Evolutionary conservation across 2,113 vertebrate species (phyloP), one percentile per base, ranked within the genome.

Genomic region (Nesospiza acunhae): DNA sequence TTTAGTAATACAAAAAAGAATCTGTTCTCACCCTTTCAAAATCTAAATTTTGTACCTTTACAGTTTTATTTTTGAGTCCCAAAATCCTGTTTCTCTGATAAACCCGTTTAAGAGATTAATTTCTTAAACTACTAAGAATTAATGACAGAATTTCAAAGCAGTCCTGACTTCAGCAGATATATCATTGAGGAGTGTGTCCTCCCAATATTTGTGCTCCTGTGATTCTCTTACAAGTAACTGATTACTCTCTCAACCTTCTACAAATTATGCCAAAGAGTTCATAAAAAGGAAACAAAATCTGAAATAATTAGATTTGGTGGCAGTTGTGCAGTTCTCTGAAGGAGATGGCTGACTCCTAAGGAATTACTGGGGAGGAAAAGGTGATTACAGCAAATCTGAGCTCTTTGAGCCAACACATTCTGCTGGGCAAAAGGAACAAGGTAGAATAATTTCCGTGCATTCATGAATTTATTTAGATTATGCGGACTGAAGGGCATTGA

Each of bases 381-480:
- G 55, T 0, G 53, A 96, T 95, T 95, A 95, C 30, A 76, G 81
- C 46, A 87, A 86, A 94, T 87, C 47, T 70, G 62, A 95, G 66
- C 55, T 79, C 42, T 83, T 69, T 70, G 67, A 96, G 93, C 80
- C 93, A 96, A 89, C 46, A 41, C 74, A 66, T 85, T 83, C 39
- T 89, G 73, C 81, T 78, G 93, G 93, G 90, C 49, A 87, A 92
- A 64, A 82, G 49, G 58, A 90, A 73, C 0, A 17, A 84, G 37
- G 67, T 44, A 68, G 67, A 91, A 81, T 49, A 4, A 67, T 73
- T 96, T 88, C 47, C 89, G 58, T 88, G 84, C 72, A 81, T 88
- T 96, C 92, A 93, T 81, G 76, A 95, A 97, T 96, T 85, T 78
- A 90, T 95, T 97, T 93, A 93, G 81, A 93, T 94, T 91, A 93